phyloP scores from a whole-genome alignment of 92 coral and sea anemone genomes.

The Plumapathes pennacea region DNA sequence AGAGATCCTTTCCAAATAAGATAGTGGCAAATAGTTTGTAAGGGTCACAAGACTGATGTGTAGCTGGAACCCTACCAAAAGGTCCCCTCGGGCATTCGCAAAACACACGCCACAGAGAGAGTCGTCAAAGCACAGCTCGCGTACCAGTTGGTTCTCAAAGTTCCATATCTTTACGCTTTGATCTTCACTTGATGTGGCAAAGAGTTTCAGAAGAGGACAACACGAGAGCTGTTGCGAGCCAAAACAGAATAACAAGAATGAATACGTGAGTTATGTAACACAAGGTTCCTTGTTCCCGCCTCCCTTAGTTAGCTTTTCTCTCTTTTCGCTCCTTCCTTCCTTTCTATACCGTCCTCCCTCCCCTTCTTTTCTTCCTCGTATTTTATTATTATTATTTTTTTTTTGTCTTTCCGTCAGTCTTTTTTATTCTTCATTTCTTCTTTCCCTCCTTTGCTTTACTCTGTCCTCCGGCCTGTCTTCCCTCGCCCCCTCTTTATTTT shows the following conservation, averaged over 20 bases:
- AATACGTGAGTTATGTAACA: background rate
- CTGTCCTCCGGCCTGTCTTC: background rate
- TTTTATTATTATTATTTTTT: no score
- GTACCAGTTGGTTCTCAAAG: constrained; percentile 79
- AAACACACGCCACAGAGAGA: constrained; percentile 95
- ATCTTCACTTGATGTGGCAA: constrained; percentile 96
- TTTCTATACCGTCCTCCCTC: background rate
- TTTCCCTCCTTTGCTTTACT: background rate
- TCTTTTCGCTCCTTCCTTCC: background rate
- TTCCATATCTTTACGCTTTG: constrained; percentile 89
- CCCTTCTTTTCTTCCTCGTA: no score
- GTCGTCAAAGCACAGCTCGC: constrained; percentile 89
- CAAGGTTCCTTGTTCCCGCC: no score
- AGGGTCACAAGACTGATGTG: constrained; percentile 88
- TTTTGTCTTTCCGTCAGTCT: no score
- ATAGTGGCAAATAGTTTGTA: constrained; percentile 76
- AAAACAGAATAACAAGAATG: background rate
- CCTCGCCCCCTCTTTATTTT: background rate
- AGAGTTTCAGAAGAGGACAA: constrained; percentile 76
- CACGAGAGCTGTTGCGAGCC: constrained; percentile 70
- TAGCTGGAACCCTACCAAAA: constrained; percentile 92
- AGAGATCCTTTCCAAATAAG: constrained; percentile 73
- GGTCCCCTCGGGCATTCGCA: constrained; percentile 94
- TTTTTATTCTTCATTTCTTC: no score
- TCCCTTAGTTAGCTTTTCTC: background rate